Evolutionary conservation across 2,113 vertebrate species (phyloP).

Genomic region (Poecilia latipinna): DNA sequence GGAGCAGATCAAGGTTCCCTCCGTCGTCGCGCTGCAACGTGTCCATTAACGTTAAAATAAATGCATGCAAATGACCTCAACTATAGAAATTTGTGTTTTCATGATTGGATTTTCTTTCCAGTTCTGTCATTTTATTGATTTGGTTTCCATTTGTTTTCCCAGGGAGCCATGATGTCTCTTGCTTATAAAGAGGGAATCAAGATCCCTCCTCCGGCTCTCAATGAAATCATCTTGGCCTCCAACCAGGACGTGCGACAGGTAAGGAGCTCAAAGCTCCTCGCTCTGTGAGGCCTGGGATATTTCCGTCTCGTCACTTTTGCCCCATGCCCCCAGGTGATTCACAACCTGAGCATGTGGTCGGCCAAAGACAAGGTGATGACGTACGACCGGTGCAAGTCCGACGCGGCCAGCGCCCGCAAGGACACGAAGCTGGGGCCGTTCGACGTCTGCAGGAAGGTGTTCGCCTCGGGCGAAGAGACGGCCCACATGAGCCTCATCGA

Average conservation of each 20-base stretch:
- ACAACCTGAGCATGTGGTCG: constrained; percentile 98
- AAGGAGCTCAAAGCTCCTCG: not conserved
- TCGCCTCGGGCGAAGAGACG: constrained; percentile 85
- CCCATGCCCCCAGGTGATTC: constrained; percentile 85
- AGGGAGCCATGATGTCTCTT: constrained; percentile 98
- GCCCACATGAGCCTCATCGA: constrained; percentile 91
- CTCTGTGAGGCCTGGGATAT: not conserved
- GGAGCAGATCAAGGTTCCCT: constrained; percentile 94
- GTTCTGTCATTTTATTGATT: not conserved
- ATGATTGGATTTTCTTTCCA: not conserved
- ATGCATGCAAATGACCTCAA: not conserved
- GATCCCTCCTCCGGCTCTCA: constrained; percentile 93
- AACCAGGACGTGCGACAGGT: constrained; percentile 99
- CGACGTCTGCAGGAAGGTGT: constrained; percentile 95
- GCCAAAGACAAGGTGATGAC: constrained; percentile 88
- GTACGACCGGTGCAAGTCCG: constrained; percentile 91
- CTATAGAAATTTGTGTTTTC: not conserved
- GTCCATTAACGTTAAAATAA: too few species aligned
- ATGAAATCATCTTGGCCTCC: constrained; percentile 95
- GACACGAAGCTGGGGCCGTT: constrained; percentile 95
- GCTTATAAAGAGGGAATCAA: constrained; percentile 96
- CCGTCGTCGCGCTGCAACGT: not conserved
- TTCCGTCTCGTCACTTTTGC: not conserved
- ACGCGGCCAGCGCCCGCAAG: constrained; percentile 89
- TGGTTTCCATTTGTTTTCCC: constrained; percentile 1